Evolutionary conservation across 2,888 invertebrate species (phyloP).

Genomic region (Caenorhabditis uteleia): DNA sequence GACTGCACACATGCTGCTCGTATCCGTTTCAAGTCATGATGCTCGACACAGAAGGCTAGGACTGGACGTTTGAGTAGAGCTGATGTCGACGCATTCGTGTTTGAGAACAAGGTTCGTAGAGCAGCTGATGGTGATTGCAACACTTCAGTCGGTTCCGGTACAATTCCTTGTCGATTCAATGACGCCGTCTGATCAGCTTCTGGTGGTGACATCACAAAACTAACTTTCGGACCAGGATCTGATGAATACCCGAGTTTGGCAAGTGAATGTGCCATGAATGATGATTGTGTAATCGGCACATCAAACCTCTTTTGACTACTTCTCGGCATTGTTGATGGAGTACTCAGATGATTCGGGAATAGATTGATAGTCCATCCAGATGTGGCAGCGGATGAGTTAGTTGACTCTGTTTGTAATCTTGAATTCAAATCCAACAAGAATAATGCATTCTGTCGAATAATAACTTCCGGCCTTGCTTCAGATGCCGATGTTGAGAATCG

Average conservation of each 20-base stretch:
- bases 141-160: slow-evolving; percentile 28
- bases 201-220: slow-evolving; percentile 37
- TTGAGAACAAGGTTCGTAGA: slow-evolving; percentile 51
- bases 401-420: slow-evolving; percentile 57
- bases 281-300: slow-evolving; percentile 18
- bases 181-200: slow-evolving; percentile 32
- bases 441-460: slow-evolving; percentile 89
- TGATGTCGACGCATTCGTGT: slow-evolving; percentile 43
- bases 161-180: slow-evolving; percentile 14
- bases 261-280: slow-evolving; percentile 33
- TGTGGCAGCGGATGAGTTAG: slow-evolving; percentile 52
- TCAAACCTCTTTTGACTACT: slow-evolving; percentile 18
- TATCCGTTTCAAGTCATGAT: slow-evolving; percentile 72
- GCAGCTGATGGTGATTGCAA: slow-evolving; percentile 57
- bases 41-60: slow-evolving; percentile 81
- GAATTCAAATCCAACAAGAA: slow-evolving; percentile 82
- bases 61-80: slow-evolving; percentile 80
- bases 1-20: slow-evolving; percentile 88
- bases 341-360: slow-evolving; percentile 52
- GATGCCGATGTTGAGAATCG: slow-evolving; percentile 48
- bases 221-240: slow-evolving; percentile 63
- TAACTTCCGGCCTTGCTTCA: slow-evolving; percentile 54
- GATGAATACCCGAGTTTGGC: slow-evolving; percentile 68
- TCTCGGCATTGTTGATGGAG: slow-evolving; percentile 42
- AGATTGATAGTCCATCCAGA: slow-evolving; percentile 75